Evolutionary conservation across 2,888 invertebrate species (phyloP).

Genomic region (Malacosoma neustria): DNA sequence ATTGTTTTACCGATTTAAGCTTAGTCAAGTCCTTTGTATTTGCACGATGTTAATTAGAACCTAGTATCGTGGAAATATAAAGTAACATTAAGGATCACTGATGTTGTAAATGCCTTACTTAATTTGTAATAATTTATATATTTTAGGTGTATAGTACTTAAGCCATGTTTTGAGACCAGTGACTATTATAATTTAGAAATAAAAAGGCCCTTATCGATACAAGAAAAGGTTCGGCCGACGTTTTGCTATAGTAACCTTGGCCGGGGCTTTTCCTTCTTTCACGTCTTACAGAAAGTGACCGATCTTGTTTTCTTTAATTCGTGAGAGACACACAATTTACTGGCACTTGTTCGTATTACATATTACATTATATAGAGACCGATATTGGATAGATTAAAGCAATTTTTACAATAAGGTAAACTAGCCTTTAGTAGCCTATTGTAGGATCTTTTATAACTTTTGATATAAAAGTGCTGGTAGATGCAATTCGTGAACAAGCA

Average conservation of each 20-base stretch:
- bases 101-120: constrained; percentile 75
- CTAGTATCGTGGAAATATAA: constrained; percentile 68
- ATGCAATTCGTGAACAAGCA: constrained; percentile 39
- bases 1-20: constrained; percentile 71
- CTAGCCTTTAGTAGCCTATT: constrained; percentile 51
- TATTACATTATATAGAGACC: constrained; percentile 38
- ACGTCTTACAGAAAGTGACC: constrained; percentile 64
- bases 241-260: constrained; percentile 34
- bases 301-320: constrained; percentile 64
- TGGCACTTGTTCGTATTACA: constrained; percentile 56
- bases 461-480: constrained; percentile 72
- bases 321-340: constrained; percentile 41
- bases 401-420: constrained; percentile 54
- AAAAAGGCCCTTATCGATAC: constrained; percentile 43
- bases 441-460: constrained; percentile 69
- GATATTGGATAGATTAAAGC: constrained; percentile 53
- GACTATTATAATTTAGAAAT: constrained; percentile 71
- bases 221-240: constrained; percentile 57
- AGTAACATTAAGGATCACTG: constrained; percentile 67
- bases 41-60: constrained; percentile 62
- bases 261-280: constrained; percentile 50
- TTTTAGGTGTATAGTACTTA: constrained; percentile 75
- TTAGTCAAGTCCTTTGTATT: constrained; percentile 69
- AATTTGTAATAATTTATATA: constrained; percentile 76
- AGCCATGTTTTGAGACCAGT: constrained; percentile 75